phyloP scores from a whole-genome alignment of 1,140 invertebrate species.

The Euura lappo region DNA sequence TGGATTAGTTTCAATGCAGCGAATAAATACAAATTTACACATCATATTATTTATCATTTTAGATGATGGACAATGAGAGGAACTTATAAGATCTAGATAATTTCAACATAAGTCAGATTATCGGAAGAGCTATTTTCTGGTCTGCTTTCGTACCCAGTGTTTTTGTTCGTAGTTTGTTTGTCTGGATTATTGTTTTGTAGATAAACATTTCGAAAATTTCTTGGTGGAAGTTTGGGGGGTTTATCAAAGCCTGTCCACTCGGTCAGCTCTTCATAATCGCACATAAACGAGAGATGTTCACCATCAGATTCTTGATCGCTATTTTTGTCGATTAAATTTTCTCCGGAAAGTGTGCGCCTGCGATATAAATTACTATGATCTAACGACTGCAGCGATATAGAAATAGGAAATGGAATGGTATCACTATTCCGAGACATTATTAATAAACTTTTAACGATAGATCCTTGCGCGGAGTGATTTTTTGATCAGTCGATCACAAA shows the following conservation, averaged over 20 bases:
- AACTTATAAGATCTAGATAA: too few relatives aligned
- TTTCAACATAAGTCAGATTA: too few relatives aligned
- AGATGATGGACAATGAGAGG: too few relatives aligned
- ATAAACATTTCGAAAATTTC: constrained; percentile 31
- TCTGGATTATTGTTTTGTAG: constrained; percentile 10
- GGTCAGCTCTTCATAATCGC: constrained; percentile 32
- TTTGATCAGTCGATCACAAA: too few relatives aligned
- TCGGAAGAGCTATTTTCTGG: too few relatives aligned
- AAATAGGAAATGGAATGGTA: constrained; percentile 31
- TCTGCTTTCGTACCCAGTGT: constrained; percentile 17
- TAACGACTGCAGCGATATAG: constrained; percentile 29
- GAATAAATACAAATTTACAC: background rate
- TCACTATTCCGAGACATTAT: constrained; percentile 19
- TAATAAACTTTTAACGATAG: background rate
- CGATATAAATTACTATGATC: constrained; percentile 34
- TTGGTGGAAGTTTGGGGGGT: constrained; percentile 19
- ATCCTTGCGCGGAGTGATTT: too few relatives aligned
- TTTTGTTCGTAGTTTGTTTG: constrained; percentile 4
- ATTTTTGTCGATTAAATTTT: background rate
- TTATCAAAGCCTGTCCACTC: constrained; percentile 25
- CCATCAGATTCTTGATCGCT: background rate
- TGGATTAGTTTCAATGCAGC: background rate
- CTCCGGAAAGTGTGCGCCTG: constrained; percentile 10
- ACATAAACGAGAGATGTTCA: background rate
- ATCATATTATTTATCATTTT: background rate